phyloP scores from a whole-genome alignment of 37 sponge, comb jelly and placozoan genomes.

The Theonella swinhoei region DNA sequence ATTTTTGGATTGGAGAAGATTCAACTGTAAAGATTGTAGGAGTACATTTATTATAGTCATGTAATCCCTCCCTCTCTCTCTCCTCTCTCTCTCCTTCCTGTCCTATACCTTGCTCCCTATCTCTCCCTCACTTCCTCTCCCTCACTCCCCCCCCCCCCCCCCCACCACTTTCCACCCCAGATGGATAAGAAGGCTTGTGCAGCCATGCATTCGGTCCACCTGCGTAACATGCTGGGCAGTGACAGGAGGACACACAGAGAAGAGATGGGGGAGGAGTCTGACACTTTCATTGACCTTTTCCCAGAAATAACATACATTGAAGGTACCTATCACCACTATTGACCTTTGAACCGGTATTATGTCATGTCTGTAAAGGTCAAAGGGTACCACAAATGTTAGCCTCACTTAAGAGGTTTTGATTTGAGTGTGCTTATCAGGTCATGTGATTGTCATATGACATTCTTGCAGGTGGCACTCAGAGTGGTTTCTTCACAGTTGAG shows the following conservation, averaged over 20 bases:
- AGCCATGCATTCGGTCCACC: constrained; percentile 97
- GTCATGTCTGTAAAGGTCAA: too few relatives aligned
- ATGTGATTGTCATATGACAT: background rate
- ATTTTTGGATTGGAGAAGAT: constrained; percentile 94
- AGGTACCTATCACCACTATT: too few relatives aligned
- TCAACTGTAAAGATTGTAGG: constrained; percentile 61
- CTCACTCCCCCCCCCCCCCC: background rate
- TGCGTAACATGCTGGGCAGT: constrained; percentile 91
- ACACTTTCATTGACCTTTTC: constrained; percentile 85
- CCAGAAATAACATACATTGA: constrained; percentile 79
- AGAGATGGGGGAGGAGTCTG: constrained; percentile 88
- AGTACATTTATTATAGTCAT: too few relatives aligned
- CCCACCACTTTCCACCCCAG: constrained; percentile 22
- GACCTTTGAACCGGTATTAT: background rate
- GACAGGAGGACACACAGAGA: constrained; percentile 77
- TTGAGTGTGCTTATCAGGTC: background rate
- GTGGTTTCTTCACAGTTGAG: constrained; percentile 76
- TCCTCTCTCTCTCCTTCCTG: background rate
- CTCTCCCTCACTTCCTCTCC: constrained; percentile 1
- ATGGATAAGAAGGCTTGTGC: constrained; percentile 96
- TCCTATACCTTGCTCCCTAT: background rate
- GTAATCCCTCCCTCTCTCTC: too few relatives aligned
- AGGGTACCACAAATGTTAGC: too few relatives aligned
- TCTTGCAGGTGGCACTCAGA: constrained; percentile 69
- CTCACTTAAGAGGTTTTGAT: too few relatives aligned